Conservation (phyloP, 2,797 vertebrate species). For the Intellagama lesueurii region DNA sequence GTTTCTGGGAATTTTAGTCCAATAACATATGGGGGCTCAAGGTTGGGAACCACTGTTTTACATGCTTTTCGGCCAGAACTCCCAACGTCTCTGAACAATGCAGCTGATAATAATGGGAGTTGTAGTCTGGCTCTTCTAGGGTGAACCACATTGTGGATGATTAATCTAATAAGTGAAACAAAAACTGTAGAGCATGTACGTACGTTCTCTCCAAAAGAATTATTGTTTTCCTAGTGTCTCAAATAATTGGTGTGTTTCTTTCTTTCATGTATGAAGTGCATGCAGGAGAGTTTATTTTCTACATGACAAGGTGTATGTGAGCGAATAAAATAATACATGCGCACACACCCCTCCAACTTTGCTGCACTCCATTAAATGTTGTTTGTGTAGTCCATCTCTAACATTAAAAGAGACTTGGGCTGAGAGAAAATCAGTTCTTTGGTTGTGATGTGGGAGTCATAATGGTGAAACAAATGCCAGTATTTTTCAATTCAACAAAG, state of each 20-base stretch:
- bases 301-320: background rate
- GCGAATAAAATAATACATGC: background rate
- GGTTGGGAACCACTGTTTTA: no score
- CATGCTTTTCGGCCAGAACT: no score
- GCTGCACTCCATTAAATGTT: background rate
- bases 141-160: background rate
- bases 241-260: background rate
- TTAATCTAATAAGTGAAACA: background rate
- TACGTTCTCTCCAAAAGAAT: background rate
- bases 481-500: background rate
- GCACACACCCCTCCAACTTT: no score
- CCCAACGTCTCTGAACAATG: no score
- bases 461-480: no score
- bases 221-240: background rate
- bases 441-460: no score
- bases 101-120: background rate
- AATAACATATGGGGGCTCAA: no score
- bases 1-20: no score
- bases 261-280: background rate
- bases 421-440: no score
- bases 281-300: background rate
- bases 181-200: background rate
- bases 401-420: background rate
- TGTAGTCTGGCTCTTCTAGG: background rate
- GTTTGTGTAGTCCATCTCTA: background rate